Evolutionary conservation across 2,113 vertebrate genomes (phyloP).

Genomic region (Nothocercus nigrocapillus): DNA sequence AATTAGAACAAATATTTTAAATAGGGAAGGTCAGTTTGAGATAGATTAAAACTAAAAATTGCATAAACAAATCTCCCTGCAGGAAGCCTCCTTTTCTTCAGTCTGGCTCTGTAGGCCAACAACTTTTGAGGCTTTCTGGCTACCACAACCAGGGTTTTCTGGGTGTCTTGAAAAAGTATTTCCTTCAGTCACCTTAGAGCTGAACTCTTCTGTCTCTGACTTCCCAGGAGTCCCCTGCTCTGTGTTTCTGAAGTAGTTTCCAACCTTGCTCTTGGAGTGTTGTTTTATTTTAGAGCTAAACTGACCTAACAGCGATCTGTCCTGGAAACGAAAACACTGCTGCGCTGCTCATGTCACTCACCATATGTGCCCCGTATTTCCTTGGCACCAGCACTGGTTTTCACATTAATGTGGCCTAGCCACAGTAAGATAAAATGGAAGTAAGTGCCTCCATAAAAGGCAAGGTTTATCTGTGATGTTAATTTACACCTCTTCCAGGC

Average conservation of each 20-base stretch:
- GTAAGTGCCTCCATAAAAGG: background rate
- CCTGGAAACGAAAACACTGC: background rate
- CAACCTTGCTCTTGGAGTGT: background rate
- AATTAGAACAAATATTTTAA: background rate
- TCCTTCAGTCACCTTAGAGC: background rate
- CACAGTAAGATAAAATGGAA: background rate
- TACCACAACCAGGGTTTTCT: too few species aligned
- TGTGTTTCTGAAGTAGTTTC: background rate
- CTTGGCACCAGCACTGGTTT: background rate
- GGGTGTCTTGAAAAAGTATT: background rate
- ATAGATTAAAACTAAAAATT: background rate
- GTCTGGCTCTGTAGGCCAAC: background rate
- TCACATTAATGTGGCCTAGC: background rate
- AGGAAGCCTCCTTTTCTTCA: background rate
- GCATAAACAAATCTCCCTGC: background rate
- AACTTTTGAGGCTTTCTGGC: too few species aligned
- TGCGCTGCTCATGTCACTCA: background rate
- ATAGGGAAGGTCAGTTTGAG: background rate
- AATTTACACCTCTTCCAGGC: background rate
- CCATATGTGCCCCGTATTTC: background rate
- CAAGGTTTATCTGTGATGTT: background rate
- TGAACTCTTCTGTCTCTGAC: too few species aligned
- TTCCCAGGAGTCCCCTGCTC: background rate
- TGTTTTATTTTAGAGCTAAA: background rate
- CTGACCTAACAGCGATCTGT: background rate